Evolutionary conservation across 2,888 invertebrate genomes (phyloP).

Genomic region (Cataglyphis livida): DNA sequence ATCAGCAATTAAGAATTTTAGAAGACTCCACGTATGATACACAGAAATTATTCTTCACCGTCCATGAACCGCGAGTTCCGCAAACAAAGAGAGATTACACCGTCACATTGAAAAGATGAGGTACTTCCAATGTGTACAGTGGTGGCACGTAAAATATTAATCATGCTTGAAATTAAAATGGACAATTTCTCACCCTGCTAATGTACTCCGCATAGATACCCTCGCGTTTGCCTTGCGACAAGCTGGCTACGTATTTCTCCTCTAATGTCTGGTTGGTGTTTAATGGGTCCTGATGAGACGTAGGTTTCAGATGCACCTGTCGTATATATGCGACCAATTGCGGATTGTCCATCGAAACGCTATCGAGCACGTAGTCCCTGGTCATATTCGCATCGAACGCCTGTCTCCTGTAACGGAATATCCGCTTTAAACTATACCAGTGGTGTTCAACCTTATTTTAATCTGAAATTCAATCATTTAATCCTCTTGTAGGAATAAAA

Average conservation of each 20-base stretch:
- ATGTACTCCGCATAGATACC: conserved; percentile 83
- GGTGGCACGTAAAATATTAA: conserved; percentile 23
- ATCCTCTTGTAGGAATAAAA: background rate
- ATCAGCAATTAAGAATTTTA: background rate
- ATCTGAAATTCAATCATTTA: conserved; percentile 18
- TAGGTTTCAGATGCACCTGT: conserved; percentile 89
- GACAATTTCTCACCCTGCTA: conserved; percentile 77
- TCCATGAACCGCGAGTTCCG: background rate
- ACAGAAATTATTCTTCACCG: background rate
- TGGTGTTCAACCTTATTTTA: conserved; percentile 26
- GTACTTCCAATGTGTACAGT: background rate
- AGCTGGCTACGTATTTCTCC: conserved; percentile 85
- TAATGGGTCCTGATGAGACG: conserved; percentile 79
- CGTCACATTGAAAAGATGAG: background rate
- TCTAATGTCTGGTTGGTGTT: conserved; percentile 85
- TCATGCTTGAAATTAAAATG: conserved; percentile 2
- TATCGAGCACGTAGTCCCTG: conserved; percentile 91
- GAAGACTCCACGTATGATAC: background rate
- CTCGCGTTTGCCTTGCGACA: conserved; percentile 85
- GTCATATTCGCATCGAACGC: conserved; percentile 94
- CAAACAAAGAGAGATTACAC: conserved; percentile 24
- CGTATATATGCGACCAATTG: conserved; percentile 91
- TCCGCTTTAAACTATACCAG: conserved; percentile 61
- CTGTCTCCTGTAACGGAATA: conserved; percentile 85
- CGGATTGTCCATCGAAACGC: conserved; percentile 92